Conservation (phyloP, 2,113 vertebrate species). For the Menura novaehollandiae region DNA sequence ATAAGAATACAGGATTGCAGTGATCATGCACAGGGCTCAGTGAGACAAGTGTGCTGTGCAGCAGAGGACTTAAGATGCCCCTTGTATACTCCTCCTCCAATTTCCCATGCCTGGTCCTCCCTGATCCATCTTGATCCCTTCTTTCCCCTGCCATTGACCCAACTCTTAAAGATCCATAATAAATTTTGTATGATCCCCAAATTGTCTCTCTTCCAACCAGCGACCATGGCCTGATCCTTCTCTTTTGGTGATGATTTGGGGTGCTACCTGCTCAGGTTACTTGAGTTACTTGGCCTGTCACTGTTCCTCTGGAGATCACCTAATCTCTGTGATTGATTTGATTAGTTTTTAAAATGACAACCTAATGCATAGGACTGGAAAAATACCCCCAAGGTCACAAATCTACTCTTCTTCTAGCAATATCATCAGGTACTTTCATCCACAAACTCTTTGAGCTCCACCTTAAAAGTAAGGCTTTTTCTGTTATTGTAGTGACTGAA, state of each 20-base stretch:
- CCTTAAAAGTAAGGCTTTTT: neutral
- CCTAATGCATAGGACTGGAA: neutral
- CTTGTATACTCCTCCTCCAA: neutral
- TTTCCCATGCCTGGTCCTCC: neutral
- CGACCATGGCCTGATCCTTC: neutral
- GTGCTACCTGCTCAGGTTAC: neutral
- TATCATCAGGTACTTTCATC: neutral
- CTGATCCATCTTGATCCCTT: neutral
- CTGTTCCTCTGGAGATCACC: neutral
- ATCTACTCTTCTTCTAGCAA: neutral
- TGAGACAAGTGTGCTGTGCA: neutral
- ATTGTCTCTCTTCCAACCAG: neutral
- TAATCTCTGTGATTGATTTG: neutral
- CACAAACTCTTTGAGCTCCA: neutral
- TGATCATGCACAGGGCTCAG: neutral
- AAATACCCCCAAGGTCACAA: neutral
- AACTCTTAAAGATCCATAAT: neutral
- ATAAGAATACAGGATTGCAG: neutral
- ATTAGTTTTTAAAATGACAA: neutral
- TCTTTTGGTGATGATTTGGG: neutral
- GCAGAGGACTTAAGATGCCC: neutral
- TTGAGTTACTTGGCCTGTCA: neutral
- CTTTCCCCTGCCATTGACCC: neutral
- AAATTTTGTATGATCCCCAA: neutral
- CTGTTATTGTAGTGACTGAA: neutral